Base-by-base conservation (phyloP, 1,140 invertebrate species). In the Cyclina sinensis region DNA sequence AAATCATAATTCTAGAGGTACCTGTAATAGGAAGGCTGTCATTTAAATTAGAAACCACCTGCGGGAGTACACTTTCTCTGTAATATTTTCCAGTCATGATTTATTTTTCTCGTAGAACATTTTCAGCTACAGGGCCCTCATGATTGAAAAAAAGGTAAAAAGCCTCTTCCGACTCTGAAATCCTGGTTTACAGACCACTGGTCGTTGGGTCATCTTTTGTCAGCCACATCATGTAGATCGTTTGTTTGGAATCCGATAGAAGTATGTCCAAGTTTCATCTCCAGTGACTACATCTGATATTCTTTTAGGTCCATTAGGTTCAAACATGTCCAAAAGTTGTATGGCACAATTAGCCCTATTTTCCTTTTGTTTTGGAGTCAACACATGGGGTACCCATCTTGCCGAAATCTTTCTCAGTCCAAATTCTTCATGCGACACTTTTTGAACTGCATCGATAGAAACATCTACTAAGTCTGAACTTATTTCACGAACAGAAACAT, bases 71-170 rank as follows among this genome's bases (percentile, higher is more conserved):
- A 78, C 21, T 46, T 78, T 43, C 74, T 46, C 43, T 46, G 43
- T 78, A 78, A 78, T 78, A 78, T 78, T 24, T 78, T 46, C 74
- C 74, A 78, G 74, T 78, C 74, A 78, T 78, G 27, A 39, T 39
- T 78, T 35, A 27, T 78, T 78, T 43, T 78, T 78, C 37, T 46
- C 37, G 35, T 46, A 78, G 74, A 43, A 78, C 74, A 48, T 78
- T 39, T 78, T 46, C 74, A 78, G 74, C 39, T 39, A 78, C 74
- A 35, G 43, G 74, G 16, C 43, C 43, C 48, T 78, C 43, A 48
- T 78, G 74, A 39, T 78, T 78, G 24, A 78, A 30, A 78, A 78
- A 48, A 78, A 46, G 9, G 35, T 78, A 30, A 46, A 78, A 78
- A 78, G 68, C 68, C 68, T 73, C 68, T 73, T 73, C 68, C 68